Evolutionary conservation across 2,797 vertebrate genomes (phyloP).

Genomic region (Neomorphus geoffroyi): DNA sequence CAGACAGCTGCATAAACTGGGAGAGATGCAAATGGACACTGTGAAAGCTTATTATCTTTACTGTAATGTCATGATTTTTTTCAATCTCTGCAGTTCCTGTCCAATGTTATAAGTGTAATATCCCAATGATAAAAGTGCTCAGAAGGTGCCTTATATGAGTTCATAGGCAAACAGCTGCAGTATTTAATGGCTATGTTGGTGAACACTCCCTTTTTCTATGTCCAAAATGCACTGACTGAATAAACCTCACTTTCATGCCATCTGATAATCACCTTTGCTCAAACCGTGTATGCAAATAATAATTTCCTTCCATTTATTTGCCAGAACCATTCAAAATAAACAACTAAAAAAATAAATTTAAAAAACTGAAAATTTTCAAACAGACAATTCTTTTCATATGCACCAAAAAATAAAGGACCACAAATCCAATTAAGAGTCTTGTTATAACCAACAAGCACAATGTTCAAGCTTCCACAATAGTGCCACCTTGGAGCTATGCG

Average conservation of each 20-base stretch:
- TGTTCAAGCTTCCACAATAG: neutral
- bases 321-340: neutral
- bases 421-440: neutral
- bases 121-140: neutral
- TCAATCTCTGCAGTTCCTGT: neutral
- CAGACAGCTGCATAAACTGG: neutral
- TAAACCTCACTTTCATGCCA: neutral
- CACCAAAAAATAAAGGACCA: neutral
- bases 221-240: neutral
- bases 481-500: neutral
- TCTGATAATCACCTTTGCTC: neutral
- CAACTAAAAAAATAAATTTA: neutral
- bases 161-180: neutral
- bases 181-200: neutral
- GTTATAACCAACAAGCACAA: rapidly evolving
- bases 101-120: neutral
- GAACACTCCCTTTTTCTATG: neutral
- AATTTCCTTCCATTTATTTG: neutral
- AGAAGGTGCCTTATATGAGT: neutral
- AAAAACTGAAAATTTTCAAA: neutral
- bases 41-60: neutral
- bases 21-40: neutral
- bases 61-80: neutral
- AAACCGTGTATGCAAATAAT: neutral
- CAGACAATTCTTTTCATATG: neutral